Evolutionary conservation across 2,797 vertebrate genomes (phyloP), one percentile per base, ranked within the genome.

Genomic region (Xenops minutus): DNA sequence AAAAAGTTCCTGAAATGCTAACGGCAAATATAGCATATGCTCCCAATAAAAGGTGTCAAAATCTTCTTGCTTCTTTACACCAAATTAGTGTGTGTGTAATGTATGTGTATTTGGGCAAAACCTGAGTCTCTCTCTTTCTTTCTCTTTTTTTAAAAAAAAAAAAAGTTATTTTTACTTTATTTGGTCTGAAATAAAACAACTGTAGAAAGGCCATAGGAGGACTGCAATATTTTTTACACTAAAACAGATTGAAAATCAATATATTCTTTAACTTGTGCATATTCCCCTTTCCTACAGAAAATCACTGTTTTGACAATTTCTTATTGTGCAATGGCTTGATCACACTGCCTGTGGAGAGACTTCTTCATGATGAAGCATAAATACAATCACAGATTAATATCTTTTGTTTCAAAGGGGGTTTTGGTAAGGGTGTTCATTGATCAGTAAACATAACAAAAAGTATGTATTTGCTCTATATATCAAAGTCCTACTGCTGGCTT

Each of bases 1-100:
- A 90, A 83, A 63, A 86, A 46, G 22, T 43, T 41, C 76, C 79
- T 84, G 73, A 95, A 93, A 91, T 61, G 68, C 69, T 94, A 89
- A 86, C 0, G 0, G 46, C 77, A 86, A 88, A 83, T 80, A 72
- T 44, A 92, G 55, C 85, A 89, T 71, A 77, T 66, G 89, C 20
- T 93, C 18, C 78, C 41, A 77, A 64, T 95, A 85, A 87, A 91
- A 91, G 49, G 79, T 92, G 85, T 91, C 82, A 88, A 89, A 89
- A 71, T 83, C 72, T 49, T 93, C 75, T 91, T 0, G 1, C 43
- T 94, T 88, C 76, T 27, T 75, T 75, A 76, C 36, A 74, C 36
- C 24, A 48, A 54, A 81, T 72, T 61, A 44, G n/a, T 49, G 48
- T 36, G 14, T 73, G 36, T 32, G 46, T 24, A 68, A 78, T 32